A percentile compares a stretch with the other conserved stretches of the same genome.
Evolutionary conservation across 2,113 vertebrate genomes (phyloP).

Genomic region (Chionis minor): DNA sequence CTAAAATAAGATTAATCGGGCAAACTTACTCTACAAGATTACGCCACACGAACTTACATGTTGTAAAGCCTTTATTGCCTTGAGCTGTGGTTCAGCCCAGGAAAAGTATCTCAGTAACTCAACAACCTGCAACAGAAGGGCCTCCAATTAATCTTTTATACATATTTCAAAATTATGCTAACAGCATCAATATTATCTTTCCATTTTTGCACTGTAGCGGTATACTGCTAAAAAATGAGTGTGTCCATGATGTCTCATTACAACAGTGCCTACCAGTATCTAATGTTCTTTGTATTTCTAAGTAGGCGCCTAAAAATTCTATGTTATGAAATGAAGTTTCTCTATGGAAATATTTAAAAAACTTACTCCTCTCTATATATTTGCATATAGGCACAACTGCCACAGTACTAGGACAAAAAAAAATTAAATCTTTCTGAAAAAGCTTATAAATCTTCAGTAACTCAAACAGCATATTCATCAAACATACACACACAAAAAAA

Average conservation of each 20-base stretch:
- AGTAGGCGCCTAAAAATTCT: background rate
- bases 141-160: background rate
- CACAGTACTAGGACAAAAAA: background rate
- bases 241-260: background rate
- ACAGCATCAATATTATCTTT: background rate
- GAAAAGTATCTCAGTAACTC: constrained; percentile 97
- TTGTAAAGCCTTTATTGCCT: constrained; percentile 96
- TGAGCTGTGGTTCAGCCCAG: constrained; percentile 96
- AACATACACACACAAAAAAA: background rate
- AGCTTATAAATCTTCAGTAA: background rate
- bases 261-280: background rate
- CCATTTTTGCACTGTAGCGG: background rate
- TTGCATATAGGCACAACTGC: background rate
- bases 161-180: background rate
- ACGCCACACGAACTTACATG: constrained; percentile 82
- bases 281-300: background rate
- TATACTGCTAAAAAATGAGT: background rate
- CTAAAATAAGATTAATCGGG: background rate
- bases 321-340: background rate
- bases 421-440: background rate
- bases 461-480: background rate
- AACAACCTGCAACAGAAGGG: constrained; percentile 83
- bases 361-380: background rate
- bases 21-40: background rate
- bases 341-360: background rate